Conservation (phyloP, 2,113 vertebrate genomes). For the Cichladusa arquata region DNA sequence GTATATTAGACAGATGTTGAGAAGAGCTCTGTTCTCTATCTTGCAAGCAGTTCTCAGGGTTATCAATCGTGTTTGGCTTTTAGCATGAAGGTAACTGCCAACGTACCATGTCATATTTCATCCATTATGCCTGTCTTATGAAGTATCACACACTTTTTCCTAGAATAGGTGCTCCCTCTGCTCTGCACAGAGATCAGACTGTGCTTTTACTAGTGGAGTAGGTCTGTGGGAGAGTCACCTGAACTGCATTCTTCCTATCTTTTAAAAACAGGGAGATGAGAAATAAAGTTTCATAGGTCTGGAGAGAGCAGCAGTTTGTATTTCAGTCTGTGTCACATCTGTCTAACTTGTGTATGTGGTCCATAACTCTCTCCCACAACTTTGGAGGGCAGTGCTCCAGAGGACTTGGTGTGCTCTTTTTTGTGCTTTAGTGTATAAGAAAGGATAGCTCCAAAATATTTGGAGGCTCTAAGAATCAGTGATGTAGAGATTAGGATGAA, state of each 20-base stretch:
- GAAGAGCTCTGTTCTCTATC: neutral
- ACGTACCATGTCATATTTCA: neutral
- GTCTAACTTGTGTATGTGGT: neutral
- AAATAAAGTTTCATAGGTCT: slow-evolving; percentile 3
- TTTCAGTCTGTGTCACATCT: slow-evolving; percentile 1
- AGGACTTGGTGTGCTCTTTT: neutral
- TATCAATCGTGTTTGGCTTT: neutral
- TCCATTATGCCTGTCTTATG: neutral
- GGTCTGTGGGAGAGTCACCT: neutral
- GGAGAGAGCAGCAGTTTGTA: neutral
- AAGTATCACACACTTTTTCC: neutral
- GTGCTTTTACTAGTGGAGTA: neutral
- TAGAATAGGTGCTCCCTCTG: neutral
- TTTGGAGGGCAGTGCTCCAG: neutral
- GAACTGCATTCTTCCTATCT: neutral
- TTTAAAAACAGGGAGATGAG: neutral
- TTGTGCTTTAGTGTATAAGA: neutral
- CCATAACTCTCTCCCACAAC: neutral
- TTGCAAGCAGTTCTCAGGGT: neutral
- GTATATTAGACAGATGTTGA: neutral
- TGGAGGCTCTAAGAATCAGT: neutral
- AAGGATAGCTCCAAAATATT: neutral
- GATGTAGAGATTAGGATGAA: neutral
- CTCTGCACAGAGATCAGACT: neutral
- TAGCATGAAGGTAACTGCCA: neutral